These are phyloP conservation scores for Chloroclysta siterata DNA, from an alignment of 2,888 invertebrate species.

Conservation along the genomic window DNA sequence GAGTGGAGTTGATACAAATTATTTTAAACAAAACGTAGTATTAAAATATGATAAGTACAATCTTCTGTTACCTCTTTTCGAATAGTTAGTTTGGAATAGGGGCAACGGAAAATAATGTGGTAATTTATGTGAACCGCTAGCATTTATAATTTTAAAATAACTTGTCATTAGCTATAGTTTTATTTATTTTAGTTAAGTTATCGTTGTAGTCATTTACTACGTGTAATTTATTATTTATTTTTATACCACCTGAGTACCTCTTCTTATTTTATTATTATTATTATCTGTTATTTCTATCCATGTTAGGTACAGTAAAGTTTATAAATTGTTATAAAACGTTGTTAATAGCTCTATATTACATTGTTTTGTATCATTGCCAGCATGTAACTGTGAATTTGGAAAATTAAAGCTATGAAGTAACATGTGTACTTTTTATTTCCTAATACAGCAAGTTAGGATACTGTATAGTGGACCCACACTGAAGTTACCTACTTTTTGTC, in stretches of 20 bases:
- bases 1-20: slow-evolving; percentile 55
- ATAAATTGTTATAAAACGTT: slow-evolving; percentile 52
- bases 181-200: slow-evolving; percentile 80
- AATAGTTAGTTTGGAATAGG: slow-evolving; percentile 66
- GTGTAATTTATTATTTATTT: slow-evolving; percentile 74
- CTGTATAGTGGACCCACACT: no score
- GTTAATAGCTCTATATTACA: slow-evolving; percentile 35
- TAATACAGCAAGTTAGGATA: no score
- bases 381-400: slow-evolving; percentile 48
- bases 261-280: slow-evolving; percentile 68
- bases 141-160: slow-evolving; percentile 76
- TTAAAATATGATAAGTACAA: slow-evolving; percentile 74
- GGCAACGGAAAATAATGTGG: slow-evolving; percentile 82
- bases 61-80: slow-evolving; percentile 83
- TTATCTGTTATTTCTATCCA: slow-evolving; percentile 49
- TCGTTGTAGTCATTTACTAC: slow-evolving; percentile 70
- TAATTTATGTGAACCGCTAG: slow-evolving; percentile 81
- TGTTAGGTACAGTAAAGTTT: slow-evolving; percentile 51
- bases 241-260: slow-evolving; percentile 83
- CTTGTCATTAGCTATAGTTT: slow-evolving; percentile 84
- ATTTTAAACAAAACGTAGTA: slow-evolving; percentile 65
- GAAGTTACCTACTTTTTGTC: no score
- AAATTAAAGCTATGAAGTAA: slow-evolving; percentile 56
- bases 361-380: slow-evolving; percentile 36
- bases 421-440: slow-evolving; percentile 45